phyloP scores from a whole-genome alignment of 2,888 invertebrate species.

The Megamerina dolium region DNA sequence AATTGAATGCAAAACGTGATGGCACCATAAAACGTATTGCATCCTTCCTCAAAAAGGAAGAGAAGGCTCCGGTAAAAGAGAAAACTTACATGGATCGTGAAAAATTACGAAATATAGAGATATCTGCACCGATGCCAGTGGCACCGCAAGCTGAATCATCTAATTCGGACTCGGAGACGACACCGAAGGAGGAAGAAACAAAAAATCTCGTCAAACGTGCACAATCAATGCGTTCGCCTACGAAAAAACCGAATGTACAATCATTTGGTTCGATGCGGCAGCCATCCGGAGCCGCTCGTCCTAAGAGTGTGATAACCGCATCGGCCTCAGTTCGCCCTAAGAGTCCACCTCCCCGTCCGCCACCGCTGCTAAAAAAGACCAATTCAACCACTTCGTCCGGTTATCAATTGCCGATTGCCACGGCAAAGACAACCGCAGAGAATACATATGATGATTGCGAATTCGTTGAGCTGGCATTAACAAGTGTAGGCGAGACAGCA shows the following conservation, averaged over 20 bases:
- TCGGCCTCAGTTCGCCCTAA: slow-evolving; percentile 55
- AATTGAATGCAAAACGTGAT: slow-evolving; percentile 54
- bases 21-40: slow-evolving; percentile 67
- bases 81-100: slow-evolving; percentile 66
- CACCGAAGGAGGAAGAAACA: slow-evolving; percentile 50
- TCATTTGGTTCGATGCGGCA: slow-evolving; percentile 81
- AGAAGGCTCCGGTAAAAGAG: slow-evolving; percentile 58
- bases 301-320: slow-evolving; percentile 60
- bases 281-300: slow-evolving; percentile 60
- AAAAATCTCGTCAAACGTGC: slow-evolving; percentile 60
- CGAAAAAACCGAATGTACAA: slow-evolving; percentile 57
- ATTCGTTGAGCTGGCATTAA: slow-evolving; percentile 55
- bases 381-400: slow-evolving; percentile 53
- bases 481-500: slow-evolving; percentile 58
- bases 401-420: slow-evolving; percentile 55
- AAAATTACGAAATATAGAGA: slow-evolving; percentile 67
- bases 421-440: slow-evolving; percentile 35
- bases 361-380: slow-evolving; percentile 42
- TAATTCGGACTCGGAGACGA: slow-evolving; percentile 47
- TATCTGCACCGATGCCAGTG: slow-evolving; percentile 72
- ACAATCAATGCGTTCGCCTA: slow-evolving; percentile 71
- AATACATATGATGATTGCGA: slow-evolving; percentile 76
- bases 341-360: slow-evolving; percentile 61
- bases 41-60: slow-evolving; percentile 65
- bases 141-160: slow-evolving; percentile 56